Evolutionary conservation across 2,888 invertebrate species (phyloP).

Genomic region (Pammene aurita): DNA sequence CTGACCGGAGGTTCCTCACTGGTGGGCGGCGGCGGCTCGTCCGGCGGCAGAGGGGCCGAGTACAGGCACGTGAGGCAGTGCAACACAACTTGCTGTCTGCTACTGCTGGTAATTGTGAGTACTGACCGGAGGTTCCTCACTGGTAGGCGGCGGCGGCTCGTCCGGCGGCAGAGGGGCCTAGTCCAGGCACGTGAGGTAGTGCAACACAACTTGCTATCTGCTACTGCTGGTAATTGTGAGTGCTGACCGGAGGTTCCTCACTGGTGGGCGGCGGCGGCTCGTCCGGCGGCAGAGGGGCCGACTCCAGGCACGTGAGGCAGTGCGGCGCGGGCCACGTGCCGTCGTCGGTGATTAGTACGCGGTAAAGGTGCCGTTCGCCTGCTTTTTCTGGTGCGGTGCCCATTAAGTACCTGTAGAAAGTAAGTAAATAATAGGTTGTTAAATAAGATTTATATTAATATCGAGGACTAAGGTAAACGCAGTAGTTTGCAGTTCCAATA

Average conservation of each 20-base stretch:
- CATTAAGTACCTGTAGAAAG: slow-evolving; percentile 87
- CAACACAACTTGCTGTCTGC: slow-evolving; percentile 57
- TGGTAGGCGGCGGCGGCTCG: slow-evolving; percentile 51
- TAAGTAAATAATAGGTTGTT: background rate
- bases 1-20: slow-evolving; percentile 57
- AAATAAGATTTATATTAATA: no score
- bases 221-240: no score
- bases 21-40: slow-evolving; percentile 51
- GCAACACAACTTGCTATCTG: no score
- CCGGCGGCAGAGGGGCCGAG: slow-evolving; percentile 46
- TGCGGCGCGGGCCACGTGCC: slow-evolving; percentile 69
- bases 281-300: slow-evolving; percentile 48
- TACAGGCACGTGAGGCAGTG: slow-evolving; percentile 84
- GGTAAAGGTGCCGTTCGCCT: slow-evolving; percentile 91
- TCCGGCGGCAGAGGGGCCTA: slow-evolving; percentile 48
- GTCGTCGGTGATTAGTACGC: slow-evolving; percentile 78
- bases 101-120: no score
- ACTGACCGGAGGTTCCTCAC: slow-evolving; percentile 56
- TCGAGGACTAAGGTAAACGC: no score
- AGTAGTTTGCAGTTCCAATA: no score
- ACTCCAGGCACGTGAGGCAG: slow-evolving; percentile 84
- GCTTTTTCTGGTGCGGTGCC: slow-evolving; percentile 91
- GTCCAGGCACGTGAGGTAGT: slow-evolving; percentile 46
- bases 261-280: slow-evolving; percentile 53
- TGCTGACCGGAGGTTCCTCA: slow-evolving; percentile 56